Percentiles rank a stretch among this genome's conserved stretches.
These are phyloP conservation scores for Cremastobaeus sp. DNA, from an alignment of 2,888 invertebrate species.

Conservation along the genomic window DNA sequence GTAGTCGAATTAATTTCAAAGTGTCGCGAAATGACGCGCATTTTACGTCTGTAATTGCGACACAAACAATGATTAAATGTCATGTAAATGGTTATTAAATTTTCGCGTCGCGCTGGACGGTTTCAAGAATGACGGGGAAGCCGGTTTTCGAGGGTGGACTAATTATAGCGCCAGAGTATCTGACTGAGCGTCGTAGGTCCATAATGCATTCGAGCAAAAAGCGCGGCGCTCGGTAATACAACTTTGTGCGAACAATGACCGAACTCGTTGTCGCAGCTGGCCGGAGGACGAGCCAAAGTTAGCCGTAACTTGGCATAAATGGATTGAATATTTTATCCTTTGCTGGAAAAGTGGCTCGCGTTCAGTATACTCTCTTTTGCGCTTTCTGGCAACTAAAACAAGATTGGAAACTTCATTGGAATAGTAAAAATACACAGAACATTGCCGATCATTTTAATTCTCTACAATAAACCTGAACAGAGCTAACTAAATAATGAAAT, in stretches of 20 bases:
- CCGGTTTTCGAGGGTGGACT: slow-evolving; percentile 9
- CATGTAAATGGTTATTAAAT: slow-evolving; percentile 44
- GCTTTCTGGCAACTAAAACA: background rate
- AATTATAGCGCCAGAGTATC: slow-evolving; percentile 36
- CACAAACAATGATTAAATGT: slow-evolving; percentile 43
- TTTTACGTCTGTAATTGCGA: slow-evolving; percentile 2
- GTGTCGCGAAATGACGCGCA: slow-evolving; percentile 15
- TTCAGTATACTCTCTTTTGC: slow-evolving; percentile 4
- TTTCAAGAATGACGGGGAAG: background rate
- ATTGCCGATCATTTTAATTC: no score
- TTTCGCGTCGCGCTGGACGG: background rate
- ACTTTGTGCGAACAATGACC: slow-evolving; percentile 51
- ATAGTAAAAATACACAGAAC: no score
- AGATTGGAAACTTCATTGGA: slow-evolving; percentile 12
- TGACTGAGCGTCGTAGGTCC: slow-evolving; percentile 26
- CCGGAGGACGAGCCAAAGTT: slow-evolving; percentile 35
- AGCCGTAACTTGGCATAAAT: slow-evolving; percentile 48
- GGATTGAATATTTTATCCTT: slow-evolving; percentile 56
- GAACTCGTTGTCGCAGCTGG: slow-evolving; percentile 50
- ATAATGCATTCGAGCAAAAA: slow-evolving; percentile 46
- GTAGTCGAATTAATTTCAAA: slow-evolving; percentile 17
- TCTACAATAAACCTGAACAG: no score
- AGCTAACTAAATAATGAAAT: no score
- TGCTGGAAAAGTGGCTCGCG: slow-evolving; percentile 30
- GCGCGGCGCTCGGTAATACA: slow-evolving; percentile 29